phyloP scores from a whole-genome alignment of 2,888 invertebrate genomes.

The Melolontha melolontha region DNA sequence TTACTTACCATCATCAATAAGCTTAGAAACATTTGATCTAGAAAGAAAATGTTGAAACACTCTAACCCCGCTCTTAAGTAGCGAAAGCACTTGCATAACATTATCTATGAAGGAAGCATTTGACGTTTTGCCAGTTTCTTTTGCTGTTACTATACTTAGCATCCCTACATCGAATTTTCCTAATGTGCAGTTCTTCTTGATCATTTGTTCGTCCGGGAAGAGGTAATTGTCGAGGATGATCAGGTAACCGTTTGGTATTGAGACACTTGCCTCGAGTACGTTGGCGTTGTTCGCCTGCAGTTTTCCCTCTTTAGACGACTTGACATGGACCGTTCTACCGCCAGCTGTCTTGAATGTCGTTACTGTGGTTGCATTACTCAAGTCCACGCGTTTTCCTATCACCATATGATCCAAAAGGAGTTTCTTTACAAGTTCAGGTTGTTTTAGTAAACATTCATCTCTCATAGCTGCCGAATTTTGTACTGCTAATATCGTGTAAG shows the following conservation, averaged over 20 bases:
- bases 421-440: constrained; percentile 69
- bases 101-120: constrained; percentile 63
- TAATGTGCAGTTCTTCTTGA: constrained; percentile 48
- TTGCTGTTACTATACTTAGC: constrained; percentile 52
- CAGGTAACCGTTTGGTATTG: constrained; percentile 65
- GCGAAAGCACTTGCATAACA: constrained; percentile 69
- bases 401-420: constrained; percentile 72
- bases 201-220: constrained; percentile 61
- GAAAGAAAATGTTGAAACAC: constrained; percentile 74
- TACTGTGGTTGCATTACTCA: constrained; percentile 66
- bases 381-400: constrained; percentile 69
- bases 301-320: constrained; percentile 55
- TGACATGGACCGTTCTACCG: constrained; percentile 63
- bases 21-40: constrained; percentile 71
- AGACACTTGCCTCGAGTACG: constrained; percentile 61
- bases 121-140: constrained; percentile 53
- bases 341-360: constrained; percentile 67
- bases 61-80: constrained; percentile 73
- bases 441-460: constrained; percentile 64
- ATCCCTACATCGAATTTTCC: constrained; percentile 50
- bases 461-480: constrained; percentile 63
- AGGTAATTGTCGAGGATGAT: constrained; percentile 66
- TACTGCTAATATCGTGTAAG: constrained; percentile 73
- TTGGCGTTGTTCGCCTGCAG: constrained; percentile 65
- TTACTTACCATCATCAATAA: constrained; percentile 67